Base-by-base conservation (phyloP, 2,888 invertebrate species). In the Sclerodermus sp. region DNA sequence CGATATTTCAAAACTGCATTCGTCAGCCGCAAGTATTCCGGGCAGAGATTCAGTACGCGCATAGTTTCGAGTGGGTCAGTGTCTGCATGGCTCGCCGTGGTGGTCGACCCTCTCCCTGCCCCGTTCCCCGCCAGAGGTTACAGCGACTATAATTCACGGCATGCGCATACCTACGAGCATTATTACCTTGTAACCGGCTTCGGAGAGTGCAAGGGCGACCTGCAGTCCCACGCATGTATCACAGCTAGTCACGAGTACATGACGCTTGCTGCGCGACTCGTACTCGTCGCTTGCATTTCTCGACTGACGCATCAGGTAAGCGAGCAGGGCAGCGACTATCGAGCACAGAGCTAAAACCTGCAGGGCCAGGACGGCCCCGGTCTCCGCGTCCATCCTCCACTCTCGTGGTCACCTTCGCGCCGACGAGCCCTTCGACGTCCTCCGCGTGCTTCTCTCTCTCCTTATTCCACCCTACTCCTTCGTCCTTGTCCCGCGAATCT, bases 141-240 rank as follows among this genome's bases (percentile, higher is more conserved):
- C n/a, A 14, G 3, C 3, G 15, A 50, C 4, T n/a, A 12, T 12
- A n/a, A 57, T 51, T 55, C 47, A 52, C 39, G 46, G 30, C 8
- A 37, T 13, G 36, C 15, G 6, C 36, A 34, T 47, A 53, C 57
- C 55, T 68, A 74, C 15, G 36, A 15, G 6, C 36, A 34, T 47
- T 53, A 58, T 55, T 68, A 74, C 74, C 72, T 74, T 74, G 60
- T 72, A 74, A 41, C 74, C 74, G 14, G 68, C 72, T 53, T 71
- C 75, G 51, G 72, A 71, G 31, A 74, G 68, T 45, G 74, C 70
- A 39, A 74, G 64, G 43, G 78, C 78, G 45, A 87, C 85, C 82
- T 91, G 91, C 66, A 91, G 80, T 42, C 91, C 91, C 53, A 91
- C 82, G 36, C 89, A 89, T 49, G 89, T 90, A 63, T 91, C 91